Evolutionary conservation across 2,888 invertebrate genomes (phyloP).

Genomic region (Drosophila affinis): DNA sequence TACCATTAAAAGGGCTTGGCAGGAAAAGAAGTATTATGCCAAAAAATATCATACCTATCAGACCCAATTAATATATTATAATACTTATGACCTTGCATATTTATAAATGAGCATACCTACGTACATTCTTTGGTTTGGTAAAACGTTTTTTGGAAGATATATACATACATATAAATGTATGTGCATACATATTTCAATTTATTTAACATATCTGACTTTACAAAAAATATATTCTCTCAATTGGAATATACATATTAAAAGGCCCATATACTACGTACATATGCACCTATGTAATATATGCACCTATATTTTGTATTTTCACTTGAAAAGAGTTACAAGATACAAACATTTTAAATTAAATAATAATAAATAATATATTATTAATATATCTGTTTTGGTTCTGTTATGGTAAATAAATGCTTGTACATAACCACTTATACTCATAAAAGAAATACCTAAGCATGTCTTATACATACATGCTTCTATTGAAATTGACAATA

Average conservation of each 20-base stretch:
- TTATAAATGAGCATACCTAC: no score
- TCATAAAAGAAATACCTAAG: not conserved
- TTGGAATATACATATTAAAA: slow-evolving; percentile 3
- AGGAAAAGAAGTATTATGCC: not conserved
- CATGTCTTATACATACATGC: not conserved
- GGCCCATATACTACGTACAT: not conserved
- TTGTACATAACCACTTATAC: not conserved
- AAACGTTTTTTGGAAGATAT: no score
- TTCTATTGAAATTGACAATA: slow-evolving; percentile 1
- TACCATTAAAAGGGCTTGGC: slow-evolving; percentile 1
- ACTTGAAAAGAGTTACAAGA: not conserved
- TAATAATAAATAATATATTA: not conserved
- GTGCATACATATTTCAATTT: slow-evolving; percentile 39
- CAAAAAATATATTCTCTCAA: slow-evolving; percentile 38
- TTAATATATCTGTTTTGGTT: not conserved
- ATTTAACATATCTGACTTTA: slow-evolving; percentile 65
- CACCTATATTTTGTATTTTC: not conserved
- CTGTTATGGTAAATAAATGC: not conserved
- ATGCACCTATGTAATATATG: no score
- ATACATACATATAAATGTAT: slow-evolving; percentile 19
- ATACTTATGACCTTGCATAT: no score
- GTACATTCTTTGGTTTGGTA: no score
- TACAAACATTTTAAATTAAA: not conserved
- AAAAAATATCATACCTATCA: not conserved
- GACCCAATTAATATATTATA: not conserved